A percentile compares a stretch with the other conserved stretches of the same genome.
phyloP scores from a whole-genome alignment of 2,888 invertebrate species.

The Terebella lapidaria region DNA sequence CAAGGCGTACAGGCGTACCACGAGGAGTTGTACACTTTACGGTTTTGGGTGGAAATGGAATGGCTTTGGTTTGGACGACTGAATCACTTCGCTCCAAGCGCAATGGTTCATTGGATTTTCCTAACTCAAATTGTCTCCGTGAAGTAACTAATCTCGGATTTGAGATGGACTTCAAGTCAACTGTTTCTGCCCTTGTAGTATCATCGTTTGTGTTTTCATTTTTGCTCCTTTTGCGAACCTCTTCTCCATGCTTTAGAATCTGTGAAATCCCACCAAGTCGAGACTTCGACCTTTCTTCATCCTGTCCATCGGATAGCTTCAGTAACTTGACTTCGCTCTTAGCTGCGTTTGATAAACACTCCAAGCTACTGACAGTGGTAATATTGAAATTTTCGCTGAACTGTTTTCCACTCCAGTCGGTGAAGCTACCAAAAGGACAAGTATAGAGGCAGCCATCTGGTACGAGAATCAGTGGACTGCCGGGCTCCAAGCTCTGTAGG shows the following conservation, averaged over 20 bases:
- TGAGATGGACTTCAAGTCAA: conserved; percentile 5
- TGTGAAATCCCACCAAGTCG: conserved; percentile 31
- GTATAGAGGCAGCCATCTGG: conserved; percentile 40
- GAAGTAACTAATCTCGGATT: conserved; percentile 6
- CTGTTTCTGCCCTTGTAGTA: neutral
- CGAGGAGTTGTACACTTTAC: neutral
- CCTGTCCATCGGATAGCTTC: conserved; percentile 33
- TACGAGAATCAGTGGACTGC: conserved; percentile 37
- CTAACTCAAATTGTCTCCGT: too few species aligned
- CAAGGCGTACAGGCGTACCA: conserved; percentile 15
- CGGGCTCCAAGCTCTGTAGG: conserved; percentile 31
- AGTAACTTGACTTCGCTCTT: conserved; percentile 37
- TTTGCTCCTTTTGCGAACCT: neutral
- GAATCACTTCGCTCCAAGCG: neutral
- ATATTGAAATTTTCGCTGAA: conserved; percentile 30
- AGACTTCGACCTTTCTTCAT: conserved; percentile 34
- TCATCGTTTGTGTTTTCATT: neutral
- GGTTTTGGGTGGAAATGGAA: neutral
- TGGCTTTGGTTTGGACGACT: neutral
- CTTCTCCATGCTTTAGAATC: neutral
- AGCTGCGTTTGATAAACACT: conserved; percentile 36
- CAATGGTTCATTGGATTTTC: neutral
- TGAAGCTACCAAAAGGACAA: conserved; percentile 40
- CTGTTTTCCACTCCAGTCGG: conserved; percentile 29
- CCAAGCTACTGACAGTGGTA: conserved; percentile 38